These are phyloP conservation scores for Hemitrygon akajei DNA, from an alignment of 2,797 vertebrate genomes.

Conservation along the genomic window DNA sequence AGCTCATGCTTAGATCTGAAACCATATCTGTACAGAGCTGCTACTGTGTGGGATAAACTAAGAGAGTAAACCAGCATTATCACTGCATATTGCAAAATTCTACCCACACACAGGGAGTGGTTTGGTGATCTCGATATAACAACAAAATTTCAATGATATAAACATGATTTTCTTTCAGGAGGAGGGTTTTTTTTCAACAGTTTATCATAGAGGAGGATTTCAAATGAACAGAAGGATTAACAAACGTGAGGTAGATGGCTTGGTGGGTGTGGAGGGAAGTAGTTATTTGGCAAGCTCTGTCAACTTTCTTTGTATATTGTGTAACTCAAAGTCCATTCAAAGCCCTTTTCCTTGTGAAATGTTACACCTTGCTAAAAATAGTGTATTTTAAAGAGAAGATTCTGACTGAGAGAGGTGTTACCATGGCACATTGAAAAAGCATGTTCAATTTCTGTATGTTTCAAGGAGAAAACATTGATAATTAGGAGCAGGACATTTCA, in stretches of 20 bases:
- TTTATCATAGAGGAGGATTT: background rate
- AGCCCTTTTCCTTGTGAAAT: slow-evolving; percentile 20
- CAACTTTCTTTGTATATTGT: slow-evolving; percentile 19
- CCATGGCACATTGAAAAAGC: background rate
- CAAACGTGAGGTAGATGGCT: background rate
- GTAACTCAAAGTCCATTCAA: background rate
- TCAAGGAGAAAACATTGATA: background rate
- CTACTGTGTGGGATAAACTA: slow-evolving; percentile 9
- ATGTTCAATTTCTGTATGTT: background rate
- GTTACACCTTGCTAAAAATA: slow-evolving; percentile 24
- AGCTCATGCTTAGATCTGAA: slow-evolving; percentile 64
- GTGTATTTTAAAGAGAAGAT: background rate
- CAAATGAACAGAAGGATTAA: background rate
- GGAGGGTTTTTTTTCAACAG: background rate
- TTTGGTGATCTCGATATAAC: background rate
- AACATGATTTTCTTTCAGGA: background rate
- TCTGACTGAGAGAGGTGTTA: background rate
- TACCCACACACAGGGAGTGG: background rate
- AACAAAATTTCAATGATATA: background rate
- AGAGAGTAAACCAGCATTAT: background rate
- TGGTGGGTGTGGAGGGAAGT: background rate
- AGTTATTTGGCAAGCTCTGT: background rate
- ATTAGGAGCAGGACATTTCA: background rate
- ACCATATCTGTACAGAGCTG: slow-evolving; percentile 58
- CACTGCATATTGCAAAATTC: background rate